These are phyloP conservation scores for Enteromius trimaculatus DNA, from an alignment of 2,797 vertebrate genomes.

Conservation along the genomic window DNA sequence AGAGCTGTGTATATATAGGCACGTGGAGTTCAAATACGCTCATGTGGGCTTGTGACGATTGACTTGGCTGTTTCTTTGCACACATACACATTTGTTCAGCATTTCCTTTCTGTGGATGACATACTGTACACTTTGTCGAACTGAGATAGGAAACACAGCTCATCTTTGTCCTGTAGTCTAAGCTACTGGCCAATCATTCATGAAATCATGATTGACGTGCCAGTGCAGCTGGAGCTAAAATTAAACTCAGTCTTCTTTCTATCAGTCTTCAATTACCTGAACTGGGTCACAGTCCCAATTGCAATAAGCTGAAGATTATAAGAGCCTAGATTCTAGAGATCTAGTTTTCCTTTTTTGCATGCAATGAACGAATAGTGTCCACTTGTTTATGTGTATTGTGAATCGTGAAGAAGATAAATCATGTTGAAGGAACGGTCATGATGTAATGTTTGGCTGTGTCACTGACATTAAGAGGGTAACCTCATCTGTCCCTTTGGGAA, in stretches of 20 bases:
- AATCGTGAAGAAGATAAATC: constrained; percentile 53
- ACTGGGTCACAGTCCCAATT: constrained; percentile 18
- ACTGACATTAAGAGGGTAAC: constrained; percentile 52
- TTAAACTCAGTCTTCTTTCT: background rate
- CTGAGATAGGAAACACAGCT: constrained; percentile 41
- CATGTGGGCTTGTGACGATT: constrained; percentile 61
- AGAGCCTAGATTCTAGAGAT: constrained; percentile 4
- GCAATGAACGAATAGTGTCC: constrained; percentile 58
- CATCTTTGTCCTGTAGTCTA: constrained; percentile 23
- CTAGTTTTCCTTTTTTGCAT: constrained; percentile 12
- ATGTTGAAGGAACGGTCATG: constrained; percentile 58
- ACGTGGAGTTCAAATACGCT: background rate
- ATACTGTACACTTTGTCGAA: constrained; percentile 61
- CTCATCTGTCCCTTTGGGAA: constrained; percentile 39
- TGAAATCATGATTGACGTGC: constrained; percentile 26
- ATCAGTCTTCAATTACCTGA: constrained; percentile 12
- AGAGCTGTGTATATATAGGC: constrained; percentile 24
- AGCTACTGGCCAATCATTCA: constrained; percentile 28
- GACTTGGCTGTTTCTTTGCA: constrained; percentile 59
- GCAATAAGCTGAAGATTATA: constrained; percentile 14
- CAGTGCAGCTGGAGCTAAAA: constrained; percentile 19
- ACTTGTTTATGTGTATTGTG: constrained; percentile 46
- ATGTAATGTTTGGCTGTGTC: constrained; percentile 60
- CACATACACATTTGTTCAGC: constrained; percentile 55
- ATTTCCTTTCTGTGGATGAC: constrained; percentile 61